Conservation (phyloP, 2,797 vertebrate species). For the Cyprinella venusta region DNA sequence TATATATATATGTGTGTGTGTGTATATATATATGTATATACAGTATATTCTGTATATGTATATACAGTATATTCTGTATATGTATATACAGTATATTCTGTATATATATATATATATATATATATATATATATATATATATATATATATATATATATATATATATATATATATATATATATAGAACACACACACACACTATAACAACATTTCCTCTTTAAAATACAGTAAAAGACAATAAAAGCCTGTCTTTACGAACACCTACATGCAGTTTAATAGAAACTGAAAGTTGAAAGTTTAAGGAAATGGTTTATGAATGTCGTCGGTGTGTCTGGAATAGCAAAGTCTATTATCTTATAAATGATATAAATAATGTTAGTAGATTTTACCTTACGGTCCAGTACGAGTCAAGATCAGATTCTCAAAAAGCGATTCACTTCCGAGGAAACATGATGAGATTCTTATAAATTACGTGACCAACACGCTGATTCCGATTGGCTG, state of each 20-base stretch:
- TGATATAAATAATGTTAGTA: neutral
- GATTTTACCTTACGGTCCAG: neutral
- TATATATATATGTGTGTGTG: too few relatives aligned
- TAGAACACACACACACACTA: neutral
- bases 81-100: too few relatives aligned
- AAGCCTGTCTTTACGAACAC: neutral
- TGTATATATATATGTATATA: too few relatives aligned
- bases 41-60: too few relatives aligned
- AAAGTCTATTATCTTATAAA: neutral
- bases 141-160: neutral
- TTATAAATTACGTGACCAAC: conserved; percentile 25
- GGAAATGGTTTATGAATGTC: neutral
- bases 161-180: neutral
- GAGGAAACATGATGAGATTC: conserved; percentile 21
- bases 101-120: too few relatives aligned
- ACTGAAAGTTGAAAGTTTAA: neutral
- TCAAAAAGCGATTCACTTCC: neutral
- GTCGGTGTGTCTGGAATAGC: neutral
- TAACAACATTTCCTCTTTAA: neutral
- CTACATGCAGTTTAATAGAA: neutral
- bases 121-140: neutral
- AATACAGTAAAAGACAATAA: neutral
- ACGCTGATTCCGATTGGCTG: conserved; percentile 44
- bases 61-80: too few relatives aligned
- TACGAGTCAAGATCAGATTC: neutral